Evolutionary conservation across 1,140 invertebrate genomes (phyloP).

Genomic region (Bombus vancouverensis): DNA sequence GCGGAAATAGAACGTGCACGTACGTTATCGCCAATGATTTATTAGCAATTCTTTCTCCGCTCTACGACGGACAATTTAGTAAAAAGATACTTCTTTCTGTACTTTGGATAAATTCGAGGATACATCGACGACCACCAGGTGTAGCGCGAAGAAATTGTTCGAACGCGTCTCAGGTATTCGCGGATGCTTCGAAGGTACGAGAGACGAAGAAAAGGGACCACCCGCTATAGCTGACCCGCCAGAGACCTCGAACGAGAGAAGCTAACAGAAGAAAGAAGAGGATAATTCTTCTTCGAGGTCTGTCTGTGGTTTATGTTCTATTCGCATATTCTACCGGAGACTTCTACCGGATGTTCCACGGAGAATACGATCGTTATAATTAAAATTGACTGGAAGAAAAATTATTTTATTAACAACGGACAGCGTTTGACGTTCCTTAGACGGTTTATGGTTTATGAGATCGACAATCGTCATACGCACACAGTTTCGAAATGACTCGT

Average conservation of each 20-base stretch:
- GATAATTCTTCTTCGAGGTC: constrained; percentile 30
- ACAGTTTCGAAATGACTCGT: background rate
- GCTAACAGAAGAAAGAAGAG: constrained; percentile 23
- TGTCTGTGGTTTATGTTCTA: constrained; percentile 15
- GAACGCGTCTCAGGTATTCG: background rate
- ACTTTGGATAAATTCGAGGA: background rate
- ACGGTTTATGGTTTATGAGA: background rate
- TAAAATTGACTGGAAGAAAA: background rate
- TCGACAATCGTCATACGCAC: background rate
- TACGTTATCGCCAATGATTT: too few species aligned
- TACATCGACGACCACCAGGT: background rate
- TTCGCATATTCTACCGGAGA: too few species aligned
- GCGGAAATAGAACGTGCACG: background rate
- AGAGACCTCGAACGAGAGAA: constrained; percentile 30
- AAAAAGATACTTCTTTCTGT: background rate
- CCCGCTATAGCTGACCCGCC: constrained; percentile 47
- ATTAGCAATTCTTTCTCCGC: too few species aligned
- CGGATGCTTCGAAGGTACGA: background rate
- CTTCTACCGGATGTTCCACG: background rate
- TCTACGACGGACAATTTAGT: too few species aligned
- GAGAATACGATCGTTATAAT: background rate
- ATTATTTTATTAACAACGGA: background rate
- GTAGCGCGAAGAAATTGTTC: background rate
- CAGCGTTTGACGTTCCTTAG: background rate
- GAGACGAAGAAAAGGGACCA: constrained; percentile 29